These are phyloP conservation scores for Martes flavigula DNA, from an alignment of 2,797 vertebrate genomes.

Conservation along the genomic window DNA sequence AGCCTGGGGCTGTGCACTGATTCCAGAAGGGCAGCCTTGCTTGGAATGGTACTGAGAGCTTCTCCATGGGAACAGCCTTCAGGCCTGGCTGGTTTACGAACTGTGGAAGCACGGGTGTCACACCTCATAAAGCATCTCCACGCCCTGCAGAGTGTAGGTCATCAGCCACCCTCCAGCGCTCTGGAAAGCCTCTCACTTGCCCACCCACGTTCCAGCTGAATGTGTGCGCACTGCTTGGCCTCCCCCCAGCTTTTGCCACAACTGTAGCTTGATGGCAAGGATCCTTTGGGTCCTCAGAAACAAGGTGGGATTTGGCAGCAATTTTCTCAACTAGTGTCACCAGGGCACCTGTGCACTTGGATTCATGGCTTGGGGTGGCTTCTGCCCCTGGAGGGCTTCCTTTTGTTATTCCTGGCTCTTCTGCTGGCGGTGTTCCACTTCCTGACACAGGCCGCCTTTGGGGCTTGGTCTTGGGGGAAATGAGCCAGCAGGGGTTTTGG, in stretches of 20 bases:
- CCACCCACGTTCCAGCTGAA: not conserved
- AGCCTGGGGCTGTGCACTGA: not conserved
- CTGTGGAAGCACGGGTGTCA: not conserved
- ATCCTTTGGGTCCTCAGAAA: not conserved
- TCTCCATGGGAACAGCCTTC: not conserved
- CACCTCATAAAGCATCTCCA: not conserved
- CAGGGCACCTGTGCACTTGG: not conserved
- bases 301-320: not conserved
- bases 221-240: fast-evolving
- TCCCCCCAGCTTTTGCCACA: not conserved
- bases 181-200: not conserved
- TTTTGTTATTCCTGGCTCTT: not conserved
- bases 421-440: not conserved
- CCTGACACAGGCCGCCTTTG: not conserved
- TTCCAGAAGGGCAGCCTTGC: not conserved
- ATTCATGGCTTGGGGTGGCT: not conserved
- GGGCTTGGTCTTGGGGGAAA: not conserved
- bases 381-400: not conserved
- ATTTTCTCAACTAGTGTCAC: not conserved
- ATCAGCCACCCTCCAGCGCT: fast-evolving
- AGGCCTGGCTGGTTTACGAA: not conserved
- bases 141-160: fast-evolving
- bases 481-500: not conserved
- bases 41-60: not conserved
- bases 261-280: not conserved